Percentiles rank a stretch among this genome's conserved stretches.
These are phyloP conservation scores for Drosophila simulans DNA, from an alignment of 1,140 invertebrate species.

Conservation along the genomic window DNA sequence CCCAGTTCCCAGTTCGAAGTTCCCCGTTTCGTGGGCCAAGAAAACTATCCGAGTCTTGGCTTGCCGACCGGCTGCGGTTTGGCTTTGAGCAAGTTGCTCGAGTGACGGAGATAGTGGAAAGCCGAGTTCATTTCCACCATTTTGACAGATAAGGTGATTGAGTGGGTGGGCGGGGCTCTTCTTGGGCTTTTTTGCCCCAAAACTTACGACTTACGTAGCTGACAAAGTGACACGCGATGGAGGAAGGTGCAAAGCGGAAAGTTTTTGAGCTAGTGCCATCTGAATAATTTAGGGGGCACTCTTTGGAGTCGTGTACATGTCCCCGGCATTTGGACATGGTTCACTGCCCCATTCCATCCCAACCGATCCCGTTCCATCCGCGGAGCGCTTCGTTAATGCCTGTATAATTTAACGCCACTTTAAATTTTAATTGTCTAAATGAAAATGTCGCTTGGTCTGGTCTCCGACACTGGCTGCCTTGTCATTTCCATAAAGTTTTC, in stretches of 20 bases:
- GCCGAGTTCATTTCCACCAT: slow-evolving; percentile 44
- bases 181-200: neutral
- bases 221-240: slow-evolving; percentile 63
- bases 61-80: slow-evolving; percentile 45
- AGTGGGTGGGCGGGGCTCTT: slow-evolving; percentile 6
- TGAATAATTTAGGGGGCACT: slow-evolving; percentile 68
- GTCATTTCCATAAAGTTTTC: slow-evolving; percentile 81
- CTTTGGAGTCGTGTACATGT: slow-evolving; percentile 5
- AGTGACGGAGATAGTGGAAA: slow-evolving; percentile 32
- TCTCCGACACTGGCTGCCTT: slow-evolving; percentile 30
- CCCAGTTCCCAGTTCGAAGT: neutral
- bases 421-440: slow-evolving; percentile 84
- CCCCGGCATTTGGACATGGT: slow-evolving; percentile 5
- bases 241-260: slow-evolving; percentile 22
- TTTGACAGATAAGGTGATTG: slow-evolving; percentile 41
- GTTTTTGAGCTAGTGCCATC: slow-evolving; percentile 45
- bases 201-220: slow-evolving; percentile 43
- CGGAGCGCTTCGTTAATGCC: slow-evolving; percentile 61
- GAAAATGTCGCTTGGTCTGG: slow-evolving; percentile 71
- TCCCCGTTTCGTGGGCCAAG: neutral
- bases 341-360: neutral
- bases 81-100: slow-evolving; percentile 37
- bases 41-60: slow-evolving; percentile 51
- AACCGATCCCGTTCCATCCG: neutral
- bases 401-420: slow-evolving; percentile 84